A percentile compares a stretch with the other conserved stretches of the same genome.
Conservation (phyloP, 2,797 vertebrate genomes). For the Cyprinella venusta region DNA sequence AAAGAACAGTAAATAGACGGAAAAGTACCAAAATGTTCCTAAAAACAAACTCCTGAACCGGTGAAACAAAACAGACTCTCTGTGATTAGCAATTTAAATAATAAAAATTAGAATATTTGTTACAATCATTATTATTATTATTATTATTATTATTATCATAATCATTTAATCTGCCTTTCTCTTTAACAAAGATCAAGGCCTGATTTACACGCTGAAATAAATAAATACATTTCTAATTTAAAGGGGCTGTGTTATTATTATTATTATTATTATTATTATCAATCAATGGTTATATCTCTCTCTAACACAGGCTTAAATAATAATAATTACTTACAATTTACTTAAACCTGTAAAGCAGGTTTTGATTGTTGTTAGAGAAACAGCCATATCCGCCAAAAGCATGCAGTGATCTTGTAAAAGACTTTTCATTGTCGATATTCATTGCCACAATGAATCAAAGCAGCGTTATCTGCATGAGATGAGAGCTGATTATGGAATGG, state of each 20-base stretch:
- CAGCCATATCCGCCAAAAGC: not conserved
- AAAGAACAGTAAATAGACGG: not conserved
- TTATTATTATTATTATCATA: not conserved
- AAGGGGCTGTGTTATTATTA: no score
- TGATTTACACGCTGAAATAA: not conserved
- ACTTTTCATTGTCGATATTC: not conserved
- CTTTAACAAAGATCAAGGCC: not conserved
- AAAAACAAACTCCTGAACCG: constrained; percentile 1
- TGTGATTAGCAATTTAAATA: no score
- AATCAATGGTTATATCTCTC: no score
- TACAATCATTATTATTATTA: no score
- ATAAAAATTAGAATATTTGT: not conserved
- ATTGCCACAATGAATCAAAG: constrained; percentile 21
- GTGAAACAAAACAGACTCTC: not conserved
- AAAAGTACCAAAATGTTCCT: not conserved
- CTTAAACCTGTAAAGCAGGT: not conserved
- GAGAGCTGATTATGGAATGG: constrained; percentile 19
- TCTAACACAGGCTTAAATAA: no score
- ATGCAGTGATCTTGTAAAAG: not conserved
- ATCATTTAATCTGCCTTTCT: not conserved
- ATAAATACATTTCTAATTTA: no score
- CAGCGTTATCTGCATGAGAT: constrained; percentile 42
- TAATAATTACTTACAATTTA: not conserved
- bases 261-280: not conserved
- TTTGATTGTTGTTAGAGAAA: not conserved